Base-by-base conservation (phyloP, 53 echinoderm and acorn worm genomes). In the Paelopatides confundens region DNA sequence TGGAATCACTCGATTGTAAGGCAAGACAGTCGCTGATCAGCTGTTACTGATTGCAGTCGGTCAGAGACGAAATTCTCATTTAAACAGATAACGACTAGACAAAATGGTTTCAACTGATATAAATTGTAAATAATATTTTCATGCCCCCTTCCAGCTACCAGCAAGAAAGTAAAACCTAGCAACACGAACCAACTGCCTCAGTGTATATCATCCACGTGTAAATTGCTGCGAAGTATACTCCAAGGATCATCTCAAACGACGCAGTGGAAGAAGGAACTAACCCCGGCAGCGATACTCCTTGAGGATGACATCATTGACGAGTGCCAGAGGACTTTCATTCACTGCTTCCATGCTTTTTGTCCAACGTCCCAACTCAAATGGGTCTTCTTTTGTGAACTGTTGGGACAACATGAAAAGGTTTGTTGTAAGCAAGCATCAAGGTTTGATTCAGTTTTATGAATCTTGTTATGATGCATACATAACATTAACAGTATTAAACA, bases 341-440 rank as follows among this genome's bases (percentile, higher is more conserved):
- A 91, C 40, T 97, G 97, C 71, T 97, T 97, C 65, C 97, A 97
- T 87, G 97, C 97, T 8, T 97, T 97, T 88, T 97, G 93, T 86
- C 97, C 97, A 0, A 95, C 97, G 3, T 88, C 93, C 21, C 97
- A 97, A 81, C 95, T 95, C 77, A 97, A 97, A 86, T 97, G 97
- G 97, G 71, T 95, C 78, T 95, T 93, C 67, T 90, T 97, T 36
- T 97, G 97, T 76, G 92, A 95, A 66, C 87, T 95, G 24, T 85
- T 97, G 32, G 93, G 88, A 71, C 84, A 39, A 29, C 46, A 83
- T 10, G 84, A 65, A 33, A 65, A 83, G 84, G 84, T 83, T 15
- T n/a, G 36, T 43, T 43, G 12, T 10, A 0, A n/a, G n/a, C n/a
- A n/a, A n/a, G n/a, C n/a, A n/a, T n/a, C n/a, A n/a, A n/a, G n/a